These are phyloP conservation scores for Aphis craccivora DNA, from an alignment of 1,140 invertebrate species.

Conservation along the genomic window DNA sequence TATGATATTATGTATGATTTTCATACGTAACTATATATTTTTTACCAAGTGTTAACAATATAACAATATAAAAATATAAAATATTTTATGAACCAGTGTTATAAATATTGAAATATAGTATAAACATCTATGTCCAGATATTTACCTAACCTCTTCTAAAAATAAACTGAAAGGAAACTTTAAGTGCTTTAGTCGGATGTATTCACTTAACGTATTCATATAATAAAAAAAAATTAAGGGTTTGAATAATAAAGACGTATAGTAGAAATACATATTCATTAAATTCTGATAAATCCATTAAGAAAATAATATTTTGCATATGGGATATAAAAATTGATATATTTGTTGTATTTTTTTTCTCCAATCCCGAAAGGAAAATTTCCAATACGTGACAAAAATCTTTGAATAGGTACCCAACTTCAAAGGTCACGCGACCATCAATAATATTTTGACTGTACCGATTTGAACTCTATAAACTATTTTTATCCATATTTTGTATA, in stretches of 20 bases:
- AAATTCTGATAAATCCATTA: neutral
- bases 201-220: neutral
- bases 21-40: neutral
- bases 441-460: neutral
- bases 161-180: neutral
- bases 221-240: constrained; percentile 9
- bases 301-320: constrained; percentile 18
- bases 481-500: neutral
- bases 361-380: neutral
- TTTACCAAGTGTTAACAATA: neutral
- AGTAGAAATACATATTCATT: neutral
- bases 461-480: neutral
- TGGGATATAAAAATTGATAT: neutral
- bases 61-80: too few relatives aligned
- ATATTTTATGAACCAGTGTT: neutral
- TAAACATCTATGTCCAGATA: neutral
- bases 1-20: neutral
- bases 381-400: neutral
- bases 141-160: neutral
- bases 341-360: neutral
- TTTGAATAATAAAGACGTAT: neutral
- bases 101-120: neutral
- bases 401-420: neutral
- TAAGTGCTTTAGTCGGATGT: neutral
- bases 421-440: neutral